phyloP scores from a whole-genome alignment of 2,113 vertebrate species.

The Laticauda colubrina region DNA sequence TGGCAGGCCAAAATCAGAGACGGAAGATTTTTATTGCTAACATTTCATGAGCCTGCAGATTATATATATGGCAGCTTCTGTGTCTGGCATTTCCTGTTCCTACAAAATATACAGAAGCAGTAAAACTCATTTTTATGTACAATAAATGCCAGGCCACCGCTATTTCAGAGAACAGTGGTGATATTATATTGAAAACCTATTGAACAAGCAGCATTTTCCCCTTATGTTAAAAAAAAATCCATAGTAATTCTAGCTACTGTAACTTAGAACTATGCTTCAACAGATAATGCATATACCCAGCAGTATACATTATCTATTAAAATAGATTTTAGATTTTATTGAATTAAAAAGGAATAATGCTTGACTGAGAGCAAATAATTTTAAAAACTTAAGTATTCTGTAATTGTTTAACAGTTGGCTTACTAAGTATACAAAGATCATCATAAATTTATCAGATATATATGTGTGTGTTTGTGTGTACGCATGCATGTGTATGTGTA shows the following conservation, averaged over 20 bases:
- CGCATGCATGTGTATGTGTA: too few species aligned
- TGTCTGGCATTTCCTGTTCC: background rate
- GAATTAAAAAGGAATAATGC: slow-evolving; percentile 8
- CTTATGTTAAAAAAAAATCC: background rate
- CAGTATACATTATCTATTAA: background rate
- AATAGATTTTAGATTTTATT: background rate
- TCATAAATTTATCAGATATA: slow-evolving; percentile 14
- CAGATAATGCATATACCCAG: background rate
- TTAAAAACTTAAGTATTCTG: slow-evolving; percentile 24
- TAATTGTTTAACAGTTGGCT: slow-evolving; percentile 40
- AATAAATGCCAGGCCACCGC: background rate
- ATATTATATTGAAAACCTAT: background rate
- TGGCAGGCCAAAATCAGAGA: background rate
- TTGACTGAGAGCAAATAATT: slow-evolving; percentile 12
- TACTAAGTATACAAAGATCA: slow-evolving; percentile 12
- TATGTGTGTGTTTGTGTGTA: too few species aligned
- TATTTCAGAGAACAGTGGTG: background rate
- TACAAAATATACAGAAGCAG: background rate
- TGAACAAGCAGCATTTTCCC: background rate
- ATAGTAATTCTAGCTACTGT: background rate
- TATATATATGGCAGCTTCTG: background rate
- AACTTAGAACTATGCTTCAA: background rate
- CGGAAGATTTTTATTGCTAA: background rate
- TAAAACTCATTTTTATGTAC: background rate
- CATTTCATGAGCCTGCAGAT: background rate